These are phyloP conservation scores for Ictalurus furcatus DNA, from an alignment of 2,113 vertebrate species.

Conservation along the genomic window DNA sequence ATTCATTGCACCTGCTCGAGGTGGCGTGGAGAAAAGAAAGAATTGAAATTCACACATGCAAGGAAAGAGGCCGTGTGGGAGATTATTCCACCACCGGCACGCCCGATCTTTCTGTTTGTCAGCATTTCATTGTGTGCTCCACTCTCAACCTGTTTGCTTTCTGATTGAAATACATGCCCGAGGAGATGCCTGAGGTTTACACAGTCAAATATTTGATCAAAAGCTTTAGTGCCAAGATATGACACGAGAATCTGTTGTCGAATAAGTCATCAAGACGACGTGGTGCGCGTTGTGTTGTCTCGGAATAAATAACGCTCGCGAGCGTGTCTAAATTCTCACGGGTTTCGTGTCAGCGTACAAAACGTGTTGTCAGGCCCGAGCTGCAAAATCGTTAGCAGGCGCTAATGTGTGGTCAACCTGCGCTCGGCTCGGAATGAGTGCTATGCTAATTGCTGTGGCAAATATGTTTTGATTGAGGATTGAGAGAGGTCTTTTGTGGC, in stretches of 20 bases:
- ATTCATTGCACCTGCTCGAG: slow-evolving; percentile 64
- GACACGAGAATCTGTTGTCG: not conserved
- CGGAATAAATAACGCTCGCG: not conserved
- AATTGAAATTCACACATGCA: slow-evolving; percentile 55
- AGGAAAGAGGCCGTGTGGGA: slow-evolving; percentile 28
- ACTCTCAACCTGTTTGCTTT: slow-evolving; percentile 29
- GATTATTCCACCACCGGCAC: slow-evolving; percentile 42
- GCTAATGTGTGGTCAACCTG: slow-evolving; percentile 25
- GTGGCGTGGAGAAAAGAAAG: slow-evolving; percentile 52
- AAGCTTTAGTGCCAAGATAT: not conserved
- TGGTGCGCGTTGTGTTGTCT: not conserved
- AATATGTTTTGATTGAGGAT: slow-evolving; percentile 48
- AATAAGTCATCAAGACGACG: not conserved
- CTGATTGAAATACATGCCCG: slow-evolving; percentile 27
- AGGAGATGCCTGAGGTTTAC: slow-evolving; percentile 27
- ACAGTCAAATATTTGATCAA: slow-evolving; percentile 17
- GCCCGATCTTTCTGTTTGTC: slow-evolving; percentile 42
- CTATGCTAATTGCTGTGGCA: slow-evolving; percentile 38
- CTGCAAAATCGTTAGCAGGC: not conserved
- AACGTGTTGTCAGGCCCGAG: not conserved
- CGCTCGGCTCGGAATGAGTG: slow-evolving; percentile 15
- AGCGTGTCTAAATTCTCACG: not conserved
- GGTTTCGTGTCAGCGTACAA: not conserved
- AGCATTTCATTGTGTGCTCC: slow-evolving; percentile 37
- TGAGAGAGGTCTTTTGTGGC: slow-evolving; percentile 49